Conservation (phyloP, 1,140 invertebrate genomes). For the Heliothis subflexa region DNA sequence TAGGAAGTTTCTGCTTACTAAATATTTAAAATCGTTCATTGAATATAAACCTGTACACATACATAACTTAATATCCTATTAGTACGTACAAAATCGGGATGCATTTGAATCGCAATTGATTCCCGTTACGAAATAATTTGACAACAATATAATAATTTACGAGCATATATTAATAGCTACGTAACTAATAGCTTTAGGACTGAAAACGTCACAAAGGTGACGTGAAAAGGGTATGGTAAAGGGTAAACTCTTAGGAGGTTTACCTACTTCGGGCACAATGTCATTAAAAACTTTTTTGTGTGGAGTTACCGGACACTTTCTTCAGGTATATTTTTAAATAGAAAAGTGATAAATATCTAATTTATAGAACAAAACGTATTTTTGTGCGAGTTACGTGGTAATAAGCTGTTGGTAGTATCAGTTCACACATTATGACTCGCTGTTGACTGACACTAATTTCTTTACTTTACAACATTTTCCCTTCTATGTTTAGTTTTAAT, state of each 20-base stretch:
- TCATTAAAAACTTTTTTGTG: slow-evolving; percentile 32
- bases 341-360: too few relatives aligned
- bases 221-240: slow-evolving; percentile 22
- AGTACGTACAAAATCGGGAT: too few relatives aligned
- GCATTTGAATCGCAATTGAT: too few relatives aligned
- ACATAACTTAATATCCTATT: too few relatives aligned
- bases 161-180: too few relatives aligned
- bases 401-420: neutral
- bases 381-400: too few relatives aligned
- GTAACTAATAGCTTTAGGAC: neutral
- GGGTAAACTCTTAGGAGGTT: neutral
- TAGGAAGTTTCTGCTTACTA: too few relatives aligned
- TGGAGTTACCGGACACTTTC: neutral
- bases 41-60: too few relatives aligned
- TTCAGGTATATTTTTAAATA: neutral
- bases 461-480: neutral
- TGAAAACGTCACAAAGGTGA: neutral
- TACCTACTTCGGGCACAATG: slow-evolving; percentile 12
- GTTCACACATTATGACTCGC: neutral
- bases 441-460: slow-evolving; percentile 14
- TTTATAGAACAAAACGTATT: too few relatives aligned
- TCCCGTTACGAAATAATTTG: too few relatives aligned
- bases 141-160: too few relatives aligned
- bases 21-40: too few relatives aligned
- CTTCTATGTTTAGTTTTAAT: neutral